Conservation (phyloP, 2,797 vertebrate genomes). For the Leucoraja ocellata region DNA sequence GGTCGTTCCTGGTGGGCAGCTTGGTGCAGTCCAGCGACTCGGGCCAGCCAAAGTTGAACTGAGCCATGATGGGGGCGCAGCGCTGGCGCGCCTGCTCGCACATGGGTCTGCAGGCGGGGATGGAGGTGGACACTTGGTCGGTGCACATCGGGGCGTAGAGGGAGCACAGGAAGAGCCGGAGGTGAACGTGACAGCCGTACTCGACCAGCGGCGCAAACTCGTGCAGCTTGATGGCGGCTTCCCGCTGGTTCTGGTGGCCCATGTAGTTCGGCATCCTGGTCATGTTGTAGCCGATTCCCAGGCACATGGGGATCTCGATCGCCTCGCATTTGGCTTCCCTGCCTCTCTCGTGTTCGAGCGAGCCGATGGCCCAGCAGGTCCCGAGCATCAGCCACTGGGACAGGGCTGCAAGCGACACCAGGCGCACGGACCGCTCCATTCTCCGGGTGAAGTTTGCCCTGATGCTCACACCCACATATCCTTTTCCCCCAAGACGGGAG, state of each 20-base stretch:
- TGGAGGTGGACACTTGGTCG: slow-evolving; percentile 89
- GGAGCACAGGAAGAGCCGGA: slow-evolving; percentile 97
- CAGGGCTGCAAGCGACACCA: slow-evolving; percentile 60
- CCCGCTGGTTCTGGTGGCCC: slow-evolving; percentile 84
- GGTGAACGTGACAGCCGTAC: slow-evolving; percentile 89
- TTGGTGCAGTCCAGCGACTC: slow-evolving; percentile 85
- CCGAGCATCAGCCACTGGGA: slow-evolving; percentile 66
- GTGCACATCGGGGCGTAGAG: slow-evolving; percentile 97
- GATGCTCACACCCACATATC: slow-evolving; percentile 46
- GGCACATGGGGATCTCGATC: slow-evolving; percentile 90
- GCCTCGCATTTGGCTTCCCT: slow-evolving; percentile 82
- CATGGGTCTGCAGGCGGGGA: slow-evolving; percentile 95
- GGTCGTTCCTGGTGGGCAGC: slow-evolving; percentile 89
- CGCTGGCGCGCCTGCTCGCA: slow-evolving; percentile 86
- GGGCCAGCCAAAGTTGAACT: slow-evolving; percentile 93
- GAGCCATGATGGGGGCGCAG: slow-evolving; percentile 93
- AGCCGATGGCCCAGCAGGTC: slow-evolving; percentile 72
- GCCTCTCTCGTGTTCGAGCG: slow-evolving; percentile 76
- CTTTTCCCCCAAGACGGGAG: neutral
- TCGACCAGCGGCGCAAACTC: slow-evolving; percentile 91
- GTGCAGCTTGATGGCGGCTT: slow-evolving; percentile 85
- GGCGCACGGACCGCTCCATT: slow-evolving; percentile 47
- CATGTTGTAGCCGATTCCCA: slow-evolving; percentile 95
- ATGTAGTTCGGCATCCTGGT: slow-evolving; percentile 96
- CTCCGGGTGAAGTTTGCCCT: slow-evolving; percentile 55